phyloP scores from a whole-genome alignment of 2,797 vertebrate species.

The Anas georgica region DNA sequence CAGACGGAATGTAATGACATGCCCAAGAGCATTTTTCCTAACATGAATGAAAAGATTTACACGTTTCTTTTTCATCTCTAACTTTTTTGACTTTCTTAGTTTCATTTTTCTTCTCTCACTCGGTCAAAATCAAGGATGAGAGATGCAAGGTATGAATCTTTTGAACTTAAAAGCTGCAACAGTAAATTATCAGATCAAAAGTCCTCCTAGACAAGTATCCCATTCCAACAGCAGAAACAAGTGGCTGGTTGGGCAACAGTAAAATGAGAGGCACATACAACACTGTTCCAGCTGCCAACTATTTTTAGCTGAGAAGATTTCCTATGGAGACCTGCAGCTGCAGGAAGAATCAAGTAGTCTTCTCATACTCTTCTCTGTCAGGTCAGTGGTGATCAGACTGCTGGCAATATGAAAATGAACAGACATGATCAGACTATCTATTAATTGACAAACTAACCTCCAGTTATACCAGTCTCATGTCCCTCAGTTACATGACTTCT shows the following conservation, averaged over 20 bases:
- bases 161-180: background rate
- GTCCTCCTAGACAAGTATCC: background rate
- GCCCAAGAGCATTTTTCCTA: background rate
- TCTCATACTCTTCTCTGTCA: background rate
- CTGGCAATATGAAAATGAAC: background rate
- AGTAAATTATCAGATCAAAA: background rate
- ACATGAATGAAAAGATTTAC: background rate
- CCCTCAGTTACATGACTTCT: background rate
- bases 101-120: background rate
- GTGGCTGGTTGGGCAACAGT: background rate
- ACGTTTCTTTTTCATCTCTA: background rate
- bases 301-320: background rate
- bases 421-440: background rate
- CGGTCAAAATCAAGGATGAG: background rate
- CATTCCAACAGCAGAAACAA: background rate
- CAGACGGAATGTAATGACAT: background rate
- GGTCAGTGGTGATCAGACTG: background rate
- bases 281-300: background rate
- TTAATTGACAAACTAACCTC: background rate
- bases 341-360: background rate
- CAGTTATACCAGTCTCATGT: background rate
- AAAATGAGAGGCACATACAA: background rate
- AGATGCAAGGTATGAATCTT: background rate
- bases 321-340: background rate
- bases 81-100: background rate